Conservation (phyloP, 2,797 vertebrate species). For the Etheostoma nigrum region DNA sequence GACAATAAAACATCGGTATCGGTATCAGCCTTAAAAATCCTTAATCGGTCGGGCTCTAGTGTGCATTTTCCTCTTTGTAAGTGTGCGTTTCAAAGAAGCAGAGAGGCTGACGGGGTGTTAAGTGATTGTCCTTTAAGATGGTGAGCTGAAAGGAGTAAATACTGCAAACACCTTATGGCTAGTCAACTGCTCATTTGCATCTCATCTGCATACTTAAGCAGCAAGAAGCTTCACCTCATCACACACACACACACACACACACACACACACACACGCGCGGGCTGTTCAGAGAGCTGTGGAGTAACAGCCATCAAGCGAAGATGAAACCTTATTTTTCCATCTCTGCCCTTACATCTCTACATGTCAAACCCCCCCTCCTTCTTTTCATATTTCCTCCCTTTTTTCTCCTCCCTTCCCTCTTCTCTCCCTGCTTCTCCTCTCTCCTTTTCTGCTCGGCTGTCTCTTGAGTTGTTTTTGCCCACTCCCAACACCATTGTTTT, state of each 20-base stretch:
- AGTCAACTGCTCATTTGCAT: slow-evolving; percentile 49
- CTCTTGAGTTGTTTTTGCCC: slow-evolving; percentile 27
- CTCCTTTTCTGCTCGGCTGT: slow-evolving; percentile 4
- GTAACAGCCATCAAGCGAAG: slow-evolving; percentile 27
- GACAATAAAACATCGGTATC: too few relatives aligned
- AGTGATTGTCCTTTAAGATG: slow-evolving; percentile 46
- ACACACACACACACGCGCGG: slow-evolving; percentile 4
- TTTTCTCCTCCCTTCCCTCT: not conserved
- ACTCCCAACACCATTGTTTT: slow-evolving; percentile 10
- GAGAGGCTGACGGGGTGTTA: slow-evolving; percentile 29
- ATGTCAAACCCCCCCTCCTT: slow-evolving; percentile 3
- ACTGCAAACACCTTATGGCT: slow-evolving; percentile 47
- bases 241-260: slow-evolving; percentile 13
- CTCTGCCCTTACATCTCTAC: slow-evolving; percentile 11
- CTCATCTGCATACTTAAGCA: slow-evolving; percentile 58
- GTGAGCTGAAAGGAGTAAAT: slow-evolving; percentile 12
- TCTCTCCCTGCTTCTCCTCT: not conserved
- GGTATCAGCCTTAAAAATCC: too few relatives aligned
- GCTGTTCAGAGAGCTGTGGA: slow-evolving; percentile 21
- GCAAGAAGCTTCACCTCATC: slow-evolving; percentile 17
- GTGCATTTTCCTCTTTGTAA: slow-evolving; percentile 1
- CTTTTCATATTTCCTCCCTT: too few relatives aligned
- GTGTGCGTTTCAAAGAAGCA: slow-evolving; percentile 25
- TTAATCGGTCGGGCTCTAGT: too few relatives aligned
- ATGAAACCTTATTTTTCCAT: slow-evolving; percentile 32